Percentiles rank a stretch among this genome's conserved stretches.
Evolutionary conservation across 2,888 invertebrate species (phyloP).

Genomic region (Scaptomyza flava): DNA sequence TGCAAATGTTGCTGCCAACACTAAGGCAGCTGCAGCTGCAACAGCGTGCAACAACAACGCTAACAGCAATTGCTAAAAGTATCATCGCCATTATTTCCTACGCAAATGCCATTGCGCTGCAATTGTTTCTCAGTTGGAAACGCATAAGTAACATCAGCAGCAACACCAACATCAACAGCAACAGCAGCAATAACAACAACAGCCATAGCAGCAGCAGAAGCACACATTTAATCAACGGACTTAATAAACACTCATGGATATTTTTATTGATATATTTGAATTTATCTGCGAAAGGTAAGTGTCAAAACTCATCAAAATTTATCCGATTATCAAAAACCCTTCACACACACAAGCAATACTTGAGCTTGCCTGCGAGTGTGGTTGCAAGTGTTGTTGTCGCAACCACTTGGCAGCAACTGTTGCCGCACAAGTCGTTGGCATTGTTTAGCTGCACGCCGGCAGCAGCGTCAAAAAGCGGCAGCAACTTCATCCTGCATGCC

Average conservation of each 20-base stretch:
- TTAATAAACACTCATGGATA: conserved; percentile 85
- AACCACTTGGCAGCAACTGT: conserved; percentile 63
- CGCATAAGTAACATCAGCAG: conserved; percentile 17
- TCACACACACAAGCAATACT: conserved; percentile 54
- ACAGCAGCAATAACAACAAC: conserved; percentile 38
- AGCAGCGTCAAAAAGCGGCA: conserved; percentile 20
- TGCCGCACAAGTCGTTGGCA: conserved; percentile 40
- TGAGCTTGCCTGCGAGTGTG: conserved; percentile 21
- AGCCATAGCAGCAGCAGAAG: conserved; percentile 54
- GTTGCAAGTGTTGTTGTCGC: conserved; percentile 43
- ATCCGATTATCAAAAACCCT: conserved; percentile 31
- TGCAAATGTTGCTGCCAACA: conserved; percentile 59
- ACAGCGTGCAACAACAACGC: conserved; percentile 39
- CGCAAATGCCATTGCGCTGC: conserved; percentile 49
- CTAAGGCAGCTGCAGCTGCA: conserved; percentile 30
- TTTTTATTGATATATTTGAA: conserved; percentile 85
- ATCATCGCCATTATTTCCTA: conserved; percentile 59
- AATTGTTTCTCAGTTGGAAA: conserved; percentile 22
- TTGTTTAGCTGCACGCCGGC: conserved; percentile 58
- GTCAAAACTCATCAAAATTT: conserved; percentile 27
- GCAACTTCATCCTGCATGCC: conserved; percentile 71
- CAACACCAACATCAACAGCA: conserved; percentile 36
- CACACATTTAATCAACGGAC: conserved; percentile 78
- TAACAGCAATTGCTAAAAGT: conserved; percentile 48
- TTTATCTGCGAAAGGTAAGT: conserved; percentile 85